Base-by-base conservation (phyloP, 2,888 invertebrate genomes). In the Monoplex corrugatus region DNA sequence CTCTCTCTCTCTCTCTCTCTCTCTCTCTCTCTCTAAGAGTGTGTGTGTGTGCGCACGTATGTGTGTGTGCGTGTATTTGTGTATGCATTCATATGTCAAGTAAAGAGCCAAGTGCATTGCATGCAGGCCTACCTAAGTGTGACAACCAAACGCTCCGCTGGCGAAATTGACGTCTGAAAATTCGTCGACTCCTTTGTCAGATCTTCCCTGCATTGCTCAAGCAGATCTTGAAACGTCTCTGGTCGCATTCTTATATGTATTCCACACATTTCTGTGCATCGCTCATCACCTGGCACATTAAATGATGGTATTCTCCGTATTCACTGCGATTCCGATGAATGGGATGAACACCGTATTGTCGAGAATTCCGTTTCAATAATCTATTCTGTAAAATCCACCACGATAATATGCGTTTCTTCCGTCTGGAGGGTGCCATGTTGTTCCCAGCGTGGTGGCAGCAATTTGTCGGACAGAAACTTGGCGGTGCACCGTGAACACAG, bases 321-420 rank as follows among this genome's bases (percentile, higher is more conserved):
- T 3, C 23, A 16, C 63, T 63, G 8, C 63, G 72, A 72, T 72
- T 72, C 32, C 72, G 72, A 72, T 72, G 72, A 72, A 72, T 72
- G 5, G 72, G 72, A 16, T 72, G 72, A 35, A 72, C 72, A 72
- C 72, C 72, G 16, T 72, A 72, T 72, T 72, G 5, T n/a, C 72
- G 72, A 72, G 72, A 72, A 32, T 72, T 72, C 72, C 72, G 72
- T 72, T 72, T 72, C 72, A 72, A 72, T 72, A 32, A 72, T 72
- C 72, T 72, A 28, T 72, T 72, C 35, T 72, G 72, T 72, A 35
- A 72, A 72, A 72, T 72, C 72, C 72, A 32, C 72, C 72, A 32
- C 72, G 35, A 16, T 16, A 63, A n/a, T 32, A 32, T 32, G 0
- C 72, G 6, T 72, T 35, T 72, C 72, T 72, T 72, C 72, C 72